Evolutionary conservation across 2,797 vertebrate species (phyloP), one percentile per base, ranked within the genome.

Genomic region (Pteropus rufus): DNA sequence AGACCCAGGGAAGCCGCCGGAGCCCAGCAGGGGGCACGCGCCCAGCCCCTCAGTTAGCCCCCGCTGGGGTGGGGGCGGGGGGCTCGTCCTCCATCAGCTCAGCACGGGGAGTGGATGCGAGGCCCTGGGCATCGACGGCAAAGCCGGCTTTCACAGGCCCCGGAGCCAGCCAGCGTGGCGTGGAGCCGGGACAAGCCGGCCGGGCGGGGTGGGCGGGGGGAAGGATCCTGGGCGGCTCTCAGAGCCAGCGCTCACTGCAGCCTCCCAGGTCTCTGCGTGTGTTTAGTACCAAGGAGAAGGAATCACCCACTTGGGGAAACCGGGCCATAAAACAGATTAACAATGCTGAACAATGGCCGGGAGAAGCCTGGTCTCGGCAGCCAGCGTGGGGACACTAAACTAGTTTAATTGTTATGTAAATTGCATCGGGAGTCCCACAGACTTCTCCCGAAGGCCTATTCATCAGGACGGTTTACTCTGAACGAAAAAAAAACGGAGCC

Each of bases 391-490:
- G 93, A 93, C 95, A 97, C 79, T 89, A 88, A 12, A 97, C 96
- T 90, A 85, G 93, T 96, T 98, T 97, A 95, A 97, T 94, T 97
- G 98, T 97, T 94, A 96, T 77, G 96, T 96, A 98, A 98, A 98
- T 97, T 82, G 83, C 76, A 93, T 76, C 85, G 97, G 89, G 70
- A 88, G 69, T 19, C 69, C 94, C 97, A 86, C 91, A 93, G 96
- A 79, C 95, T 96, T 97, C 86, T 96, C 98, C 95, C 96, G 90
- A 94, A 11, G 96, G 98, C 92, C 93, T 76, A 97, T 97, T 98
- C 90, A 89, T 97, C 96, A 95, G 19, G 7, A 96, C n/a, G 8
- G 41, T 94, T 98, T 98, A 83, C 96, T 96, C 93, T 93, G 85
- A 96, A 98, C 92, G 82, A 82, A 93, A 97, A 34, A 34, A 36